Evolutionary conservation across 2,113 vertebrate genomes (phyloP), one percentile per base, ranked within the genome.

Genomic region (Piliocolobus tephrosceles): DNA sequence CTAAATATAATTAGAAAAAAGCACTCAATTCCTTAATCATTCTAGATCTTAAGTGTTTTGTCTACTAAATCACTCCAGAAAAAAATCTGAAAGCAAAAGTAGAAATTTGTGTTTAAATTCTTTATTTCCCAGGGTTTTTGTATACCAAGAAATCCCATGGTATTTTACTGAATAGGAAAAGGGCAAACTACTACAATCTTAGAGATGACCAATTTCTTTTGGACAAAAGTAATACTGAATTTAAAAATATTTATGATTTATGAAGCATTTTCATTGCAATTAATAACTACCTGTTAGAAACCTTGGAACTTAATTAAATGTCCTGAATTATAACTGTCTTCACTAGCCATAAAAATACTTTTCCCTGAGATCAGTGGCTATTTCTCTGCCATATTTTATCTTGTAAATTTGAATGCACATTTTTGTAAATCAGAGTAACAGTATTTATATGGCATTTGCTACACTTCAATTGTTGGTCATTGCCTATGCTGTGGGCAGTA

Each of bases 231-330:
- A 5, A 16, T 66, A 45, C 27, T 82, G 72, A 88, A 89, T 82
- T 73, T 68, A 96, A 84, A 92, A 93, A 92, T 73, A 43, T 95
- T 43, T 72, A 43, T 66, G 58, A 32, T 38, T 5, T 93, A 8
- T 81, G 87, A 96, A 97, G 14, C 50, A 81, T 94, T 97, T 95
- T 91, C 70, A 78, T 35, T 88, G 43, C 57, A 70, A 76, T 76
- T 73, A 89, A n/a, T 83, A 72, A 70, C 81, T 93, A 4, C 81
- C 66, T 86, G 14, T 93, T 80, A 70, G 61, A 58, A 66, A 6
- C 40, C 23, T 93, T 81, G 76, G 50, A 85, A 91, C 83, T 92
- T 93, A 93, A 95, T 97, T 95, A 94, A 88, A 90, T 88, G 57
- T 83, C 35, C 83, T 84, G 68, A 93, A 91, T 96, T 93, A 55